Percentiles rank a stretch among this genome's conserved stretches.
These are phyloP conservation scores for Calonectris borealis DNA, from an alignment of 2,113 vertebrate species.

Conservation along the genomic window DNA sequence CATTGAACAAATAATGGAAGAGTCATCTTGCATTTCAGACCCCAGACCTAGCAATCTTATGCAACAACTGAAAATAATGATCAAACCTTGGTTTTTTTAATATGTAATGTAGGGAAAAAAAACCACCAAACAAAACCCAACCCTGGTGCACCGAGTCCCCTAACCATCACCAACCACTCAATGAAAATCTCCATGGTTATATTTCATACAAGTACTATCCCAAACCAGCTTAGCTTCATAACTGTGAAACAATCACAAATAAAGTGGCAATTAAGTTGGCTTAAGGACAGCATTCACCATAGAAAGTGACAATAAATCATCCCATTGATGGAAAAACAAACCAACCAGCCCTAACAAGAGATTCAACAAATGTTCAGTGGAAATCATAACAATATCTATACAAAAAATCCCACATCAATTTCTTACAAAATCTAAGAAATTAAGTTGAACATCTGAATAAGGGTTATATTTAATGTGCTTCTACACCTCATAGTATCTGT, in stretches of 20 bases:
- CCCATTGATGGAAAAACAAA: background rate
- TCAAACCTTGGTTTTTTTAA: background rate
- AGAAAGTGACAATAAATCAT: background rate
- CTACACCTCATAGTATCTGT: background rate
- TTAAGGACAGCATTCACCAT: background rate
- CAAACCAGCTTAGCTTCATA: background rate
- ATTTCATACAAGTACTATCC: background rate
- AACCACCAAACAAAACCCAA: too few species aligned
- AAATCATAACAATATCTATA: background rate
- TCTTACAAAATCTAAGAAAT: background rate
- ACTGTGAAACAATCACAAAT: background rate
- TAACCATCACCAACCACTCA: background rate
- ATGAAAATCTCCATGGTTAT: background rate
- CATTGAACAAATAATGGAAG: background rate
- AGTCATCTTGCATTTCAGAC: background rate
- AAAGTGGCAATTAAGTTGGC: background rate
- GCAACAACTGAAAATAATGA: background rate
- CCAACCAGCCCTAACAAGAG: background rate
- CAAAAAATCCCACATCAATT: fast-evolving
- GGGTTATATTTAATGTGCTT: background rate
- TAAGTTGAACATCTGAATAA: background rate
- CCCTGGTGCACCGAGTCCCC: background rate
- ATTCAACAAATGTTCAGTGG: background rate
- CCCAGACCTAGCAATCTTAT: background rate
- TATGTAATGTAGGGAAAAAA: background rate